Percentiles rank a stretch among this genome's conserved stretches.
These are phyloP conservation scores for Ammodytes marinus DNA, from an alignment of 2,113 vertebrate genomes.

Conservation along the genomic window DNA sequence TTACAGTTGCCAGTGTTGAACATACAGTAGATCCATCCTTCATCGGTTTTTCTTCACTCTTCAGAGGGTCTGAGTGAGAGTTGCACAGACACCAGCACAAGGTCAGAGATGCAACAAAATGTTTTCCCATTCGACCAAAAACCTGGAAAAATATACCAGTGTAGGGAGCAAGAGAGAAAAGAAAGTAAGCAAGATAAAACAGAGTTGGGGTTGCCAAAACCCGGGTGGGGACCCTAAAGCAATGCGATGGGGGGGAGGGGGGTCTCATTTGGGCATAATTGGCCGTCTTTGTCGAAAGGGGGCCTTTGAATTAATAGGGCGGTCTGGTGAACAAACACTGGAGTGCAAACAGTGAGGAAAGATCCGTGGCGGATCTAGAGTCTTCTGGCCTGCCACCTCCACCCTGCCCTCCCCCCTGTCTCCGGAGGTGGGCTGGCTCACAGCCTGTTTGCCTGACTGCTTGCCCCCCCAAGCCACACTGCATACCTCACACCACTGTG, in stretches of 20 bases:
- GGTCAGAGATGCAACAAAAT: constrained; percentile 75
- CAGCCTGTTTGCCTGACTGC: constrained; percentile 78
- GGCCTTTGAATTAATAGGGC: constrained; percentile 84
- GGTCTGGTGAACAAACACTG: constrained; percentile 78
- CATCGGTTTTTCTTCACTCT: constrained; percentile 53
- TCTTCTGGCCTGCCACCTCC: constrained; percentile 61
- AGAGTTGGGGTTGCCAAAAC: constrained; percentile 68
- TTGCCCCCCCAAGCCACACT: constrained; percentile 70
- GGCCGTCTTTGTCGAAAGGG: constrained; percentile 82
- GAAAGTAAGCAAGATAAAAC: constrained; percentile 68
- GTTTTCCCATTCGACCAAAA: constrained; percentile 76
- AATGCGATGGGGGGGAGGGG: constrained; percentile 59
- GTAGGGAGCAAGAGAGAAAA: constrained; percentile 67
- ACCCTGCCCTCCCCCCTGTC: constrained; percentile 75
- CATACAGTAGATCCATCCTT: constrained; percentile 33
- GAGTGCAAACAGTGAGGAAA: constrained; percentile 86
- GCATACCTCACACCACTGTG: constrained; percentile 68
- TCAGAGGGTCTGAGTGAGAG: constrained; percentile 74
- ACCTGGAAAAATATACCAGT: constrained; percentile 69
- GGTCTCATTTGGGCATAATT: constrained; percentile 77
- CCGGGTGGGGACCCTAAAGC: constrained; percentile 65
- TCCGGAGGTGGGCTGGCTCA: constrained; percentile 78
- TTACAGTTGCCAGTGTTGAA: constrained; percentile 37
- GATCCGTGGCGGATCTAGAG: constrained; percentile 73
- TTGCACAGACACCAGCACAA: constrained; percentile 77